Evolutionary conservation across 2,113 vertebrate species (phyloP), one percentile per base, ranked within the genome.

Genomic region (Lynx canadensis): DNA sequence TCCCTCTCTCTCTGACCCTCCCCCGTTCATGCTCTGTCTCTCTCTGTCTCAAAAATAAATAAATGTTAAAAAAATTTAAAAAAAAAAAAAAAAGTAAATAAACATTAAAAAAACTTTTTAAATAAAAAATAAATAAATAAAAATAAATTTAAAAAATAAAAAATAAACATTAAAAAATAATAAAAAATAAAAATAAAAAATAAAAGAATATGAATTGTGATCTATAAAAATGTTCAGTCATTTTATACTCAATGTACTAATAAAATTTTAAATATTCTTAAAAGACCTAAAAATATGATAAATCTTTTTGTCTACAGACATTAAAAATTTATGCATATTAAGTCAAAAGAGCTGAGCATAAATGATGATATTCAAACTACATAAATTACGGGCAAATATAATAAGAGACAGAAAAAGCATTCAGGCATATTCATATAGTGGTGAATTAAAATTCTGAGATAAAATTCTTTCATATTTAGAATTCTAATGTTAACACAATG

Each of bases 281-380:
- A 50, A 76, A 93, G 71, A 66, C 41, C 73, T 60, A 88, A 71
- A 94, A 71, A 80, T 57, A 80, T 71, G 27, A 66, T 93, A 79
- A 87, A 80, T 36, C 29, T 31, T 60, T 79, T 89, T 82, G 27
- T 89, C 18, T 63, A 78, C 13, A 36, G 31, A 71, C 29, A 50
- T 91, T 79, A 94, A 87, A 87, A 94, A 68, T 23, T 25, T 89
- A 88, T 73, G 73, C 2, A 79, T 50, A 25, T 81, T 94, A 78
- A 86, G 7, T 36, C 33, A 92, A 73, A 85, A 76, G 9, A 65
- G 48, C 21, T 57, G 29, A 79, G 79, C 45, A 94, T 45, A 55
- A 45, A 79, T 57, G 41, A 25, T 23, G 5, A 93, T 78, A 66
- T n/a, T 71, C 16, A 33, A 82, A 73, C 33, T 73, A 63, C 82